These are phyloP conservation scores for Corythornis cristatus DNA, from an alignment of 2,113 vertebrate genomes.

Conservation along the genomic window DNA sequence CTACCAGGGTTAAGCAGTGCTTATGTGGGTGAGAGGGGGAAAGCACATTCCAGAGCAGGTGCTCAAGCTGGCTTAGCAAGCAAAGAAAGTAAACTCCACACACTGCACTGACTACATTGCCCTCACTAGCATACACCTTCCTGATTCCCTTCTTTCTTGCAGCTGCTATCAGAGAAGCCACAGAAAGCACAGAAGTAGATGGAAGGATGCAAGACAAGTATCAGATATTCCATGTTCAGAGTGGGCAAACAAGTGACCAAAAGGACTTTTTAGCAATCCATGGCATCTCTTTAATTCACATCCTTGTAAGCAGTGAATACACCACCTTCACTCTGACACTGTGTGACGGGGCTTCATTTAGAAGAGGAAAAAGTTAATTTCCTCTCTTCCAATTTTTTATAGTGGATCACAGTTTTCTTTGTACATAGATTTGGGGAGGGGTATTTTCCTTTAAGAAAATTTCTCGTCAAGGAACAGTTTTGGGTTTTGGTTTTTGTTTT, in stretches of 20 bases:
- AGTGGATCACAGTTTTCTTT: not conserved
- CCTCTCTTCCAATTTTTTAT: not conserved
- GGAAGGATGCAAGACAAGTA: not conserved
- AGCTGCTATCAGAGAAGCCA: not conserved
- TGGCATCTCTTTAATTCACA: not conserved
- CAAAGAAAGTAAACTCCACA: not conserved
- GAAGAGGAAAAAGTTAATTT: not conserved
- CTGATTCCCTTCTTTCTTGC: not conserved
- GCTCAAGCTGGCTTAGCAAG: conserved; percentile 35
- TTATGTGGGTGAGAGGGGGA: conserved; percentile 42
- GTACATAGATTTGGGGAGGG: not conserved
- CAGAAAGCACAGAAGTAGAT: not conserved
- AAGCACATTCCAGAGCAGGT: conserved; percentile 53
- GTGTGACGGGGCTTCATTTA: not conserved
- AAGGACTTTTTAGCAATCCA: not conserved
- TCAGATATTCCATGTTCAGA: not conserved
- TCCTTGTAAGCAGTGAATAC: not conserved
- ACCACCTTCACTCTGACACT: not conserved
- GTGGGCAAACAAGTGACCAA: not conserved
- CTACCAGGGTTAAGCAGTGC: conserved; percentile 61
- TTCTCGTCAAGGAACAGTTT: not conserved
- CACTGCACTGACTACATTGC: not conserved
- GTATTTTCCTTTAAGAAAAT: not conserved
- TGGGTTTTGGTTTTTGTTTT: too few relatives aligned
- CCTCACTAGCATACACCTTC: not conserved